A percentile compares a stretch with the other conserved stretches of the same genome.
Conservation (phyloP, 1,140 invertebrate species). For the Trichonephila clavata region DNA sequence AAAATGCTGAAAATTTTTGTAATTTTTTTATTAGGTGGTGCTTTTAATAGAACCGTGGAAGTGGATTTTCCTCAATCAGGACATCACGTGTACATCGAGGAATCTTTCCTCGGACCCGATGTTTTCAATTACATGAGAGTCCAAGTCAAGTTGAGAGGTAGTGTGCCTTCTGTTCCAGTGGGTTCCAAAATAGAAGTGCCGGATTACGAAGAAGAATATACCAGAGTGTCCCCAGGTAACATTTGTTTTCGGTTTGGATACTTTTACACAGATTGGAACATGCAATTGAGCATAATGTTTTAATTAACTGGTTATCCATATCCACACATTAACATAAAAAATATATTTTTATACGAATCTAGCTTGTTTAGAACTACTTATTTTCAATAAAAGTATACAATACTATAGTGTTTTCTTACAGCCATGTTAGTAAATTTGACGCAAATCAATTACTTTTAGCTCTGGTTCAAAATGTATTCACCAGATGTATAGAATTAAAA, state of each 20-base stretch:
- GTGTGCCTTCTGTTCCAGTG: constrained; percentile 86
- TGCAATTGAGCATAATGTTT: too few relatives aligned
- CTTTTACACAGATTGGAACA: too few relatives aligned
- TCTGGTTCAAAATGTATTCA: too few relatives aligned
- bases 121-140: constrained; percentile 93
- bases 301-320: too few relatives aligned
- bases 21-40: constrained; percentile 84
- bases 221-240: constrained; percentile 84
- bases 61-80: constrained; percentile 87
- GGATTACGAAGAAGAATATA: constrained; percentile 92
- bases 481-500: too few relatives aligned
- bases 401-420: too few relatives aligned
- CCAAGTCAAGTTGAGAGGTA: constrained; percentile 89
- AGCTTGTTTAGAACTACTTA: too few relatives aligned
- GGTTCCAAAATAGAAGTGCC: constrained; percentile 86
- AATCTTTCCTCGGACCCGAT: constrained; percentile 92
- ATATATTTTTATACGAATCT: too few relatives aligned
- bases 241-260: neutral
- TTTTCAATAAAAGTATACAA: too few relatives aligned
- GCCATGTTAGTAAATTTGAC: too few relatives aligned
- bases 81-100: constrained; percentile 87
- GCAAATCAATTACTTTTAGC: too few relatives aligned
- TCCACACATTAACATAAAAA: too few relatives aligned
- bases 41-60: constrained; percentile 90
- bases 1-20: neutral